phyloP scores from a whole-genome alignment of 2,888 invertebrate genomes.

The Tetheella fluctuosa region DNA sequence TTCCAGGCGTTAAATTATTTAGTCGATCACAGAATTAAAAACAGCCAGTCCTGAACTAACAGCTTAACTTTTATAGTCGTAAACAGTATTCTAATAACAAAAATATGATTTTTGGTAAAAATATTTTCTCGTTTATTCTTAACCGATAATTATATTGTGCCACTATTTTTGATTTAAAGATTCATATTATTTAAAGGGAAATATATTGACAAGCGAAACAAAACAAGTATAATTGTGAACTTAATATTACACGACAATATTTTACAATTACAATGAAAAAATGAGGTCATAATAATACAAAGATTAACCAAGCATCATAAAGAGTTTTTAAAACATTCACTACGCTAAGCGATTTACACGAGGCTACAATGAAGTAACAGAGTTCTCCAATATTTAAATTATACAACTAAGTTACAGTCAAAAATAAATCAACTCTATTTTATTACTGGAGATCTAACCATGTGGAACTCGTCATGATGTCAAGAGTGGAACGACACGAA shows the following conservation, averaged over 20 bases:
- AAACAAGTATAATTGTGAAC: slow-evolving; percentile 38
- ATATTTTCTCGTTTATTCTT: slow-evolving; percentile 66
- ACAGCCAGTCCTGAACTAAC: slow-evolving; percentile 64
- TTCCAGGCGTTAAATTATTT: slow-evolving; percentile 64
- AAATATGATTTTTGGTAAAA: slow-evolving; percentile 76
- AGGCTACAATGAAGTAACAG: slow-evolving; percentile 53
- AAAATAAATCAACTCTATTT: slow-evolving; percentile 41
- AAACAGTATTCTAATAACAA: slow-evolving; percentile 74
- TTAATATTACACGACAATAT: slow-evolving; percentile 46
- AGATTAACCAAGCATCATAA: slow-evolving; percentile 39
- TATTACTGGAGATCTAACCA: slow-evolving; percentile 49
- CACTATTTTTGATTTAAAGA: slow-evolving; percentile 45
- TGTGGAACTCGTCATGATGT: slow-evolving; percentile 30
- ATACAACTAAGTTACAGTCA: slow-evolving; percentile 43
- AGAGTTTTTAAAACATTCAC: slow-evolving; percentile 38
- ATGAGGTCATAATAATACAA: slow-evolving; percentile 53
- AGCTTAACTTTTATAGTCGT: slow-evolving; percentile 61
- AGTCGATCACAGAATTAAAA: slow-evolving; percentile 73
- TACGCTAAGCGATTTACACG: slow-evolving; percentile 64
- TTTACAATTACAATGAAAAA: slow-evolving; percentile 51
- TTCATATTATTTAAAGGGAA: slow-evolving; percentile 30
- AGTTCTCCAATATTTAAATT: slow-evolving; percentile 40
- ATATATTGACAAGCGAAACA: slow-evolving; percentile 41
- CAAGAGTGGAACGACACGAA: slow-evolving; percentile 20
- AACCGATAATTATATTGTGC: slow-evolving; percentile 68